A percentile compares a stretch with the other conserved stretches of the same genome.
Conservation (phyloP, 1,140 invertebrate species). For the Muscidifurax raptorellus region DNA sequence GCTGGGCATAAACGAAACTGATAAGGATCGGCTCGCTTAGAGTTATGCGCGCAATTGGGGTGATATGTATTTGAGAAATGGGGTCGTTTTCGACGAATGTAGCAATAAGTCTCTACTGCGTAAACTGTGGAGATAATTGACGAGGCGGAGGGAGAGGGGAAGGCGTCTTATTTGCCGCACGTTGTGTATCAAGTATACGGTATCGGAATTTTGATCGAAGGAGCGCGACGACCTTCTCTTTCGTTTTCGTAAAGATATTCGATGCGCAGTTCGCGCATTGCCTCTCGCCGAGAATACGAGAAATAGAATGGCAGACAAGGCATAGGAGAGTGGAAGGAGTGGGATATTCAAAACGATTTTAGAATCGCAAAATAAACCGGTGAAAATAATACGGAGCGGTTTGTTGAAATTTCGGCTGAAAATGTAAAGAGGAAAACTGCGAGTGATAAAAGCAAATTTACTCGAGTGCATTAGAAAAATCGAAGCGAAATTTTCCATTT, state of each 20-base stretch:
- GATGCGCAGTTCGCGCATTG: constrained; percentile 9
- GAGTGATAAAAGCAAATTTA: not conserved
- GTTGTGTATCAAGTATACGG: constrained; percentile 6
- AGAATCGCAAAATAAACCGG: no score
- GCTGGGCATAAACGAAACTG: not conserved
- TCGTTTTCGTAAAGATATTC: constrained; percentile 14
- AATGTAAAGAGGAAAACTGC: not conserved
- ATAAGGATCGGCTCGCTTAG: constrained; percentile 29
- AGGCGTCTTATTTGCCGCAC: constrained; percentile 36
- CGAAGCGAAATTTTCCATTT: not conserved
- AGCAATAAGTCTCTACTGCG: not conserved
- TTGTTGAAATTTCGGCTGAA: not conserved
- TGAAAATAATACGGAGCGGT: not conserved
- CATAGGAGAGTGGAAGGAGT: not conserved
- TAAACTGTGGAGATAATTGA: constrained; percentile 38
- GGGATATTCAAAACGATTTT: not conserved
- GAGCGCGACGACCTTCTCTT: constrained; percentile 29
- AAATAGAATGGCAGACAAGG: not conserved
- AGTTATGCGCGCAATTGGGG: constrained; percentile 1
- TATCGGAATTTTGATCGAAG: constrained; percentile 43
- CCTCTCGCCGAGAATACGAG: constrained; percentile 14
- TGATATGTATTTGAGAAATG: not conserved
- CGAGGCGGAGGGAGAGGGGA: not conserved
- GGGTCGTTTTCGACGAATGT: not conserved
- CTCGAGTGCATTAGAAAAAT: not conserved